Conservation (phyloP, 2,797 vertebrate species). For the Pyrocephalus nanus region DNA sequence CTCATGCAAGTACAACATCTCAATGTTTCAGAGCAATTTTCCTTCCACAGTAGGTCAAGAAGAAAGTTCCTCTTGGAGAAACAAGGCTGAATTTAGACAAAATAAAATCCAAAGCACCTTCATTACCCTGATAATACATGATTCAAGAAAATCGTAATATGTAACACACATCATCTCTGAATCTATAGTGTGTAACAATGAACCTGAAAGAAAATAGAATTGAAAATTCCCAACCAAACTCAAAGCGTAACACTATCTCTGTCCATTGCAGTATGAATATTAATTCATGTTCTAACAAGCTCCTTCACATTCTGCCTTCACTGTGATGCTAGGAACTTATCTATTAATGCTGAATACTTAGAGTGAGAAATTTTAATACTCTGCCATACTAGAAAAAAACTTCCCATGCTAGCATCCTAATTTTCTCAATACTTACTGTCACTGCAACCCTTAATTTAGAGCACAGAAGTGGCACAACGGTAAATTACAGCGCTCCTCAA, state of each 20-base stretch:
- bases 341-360: constrained; percentile 19
- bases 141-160: constrained; percentile 34
- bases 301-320: background rate
- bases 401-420: constrained; percentile 11
- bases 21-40: background rate
- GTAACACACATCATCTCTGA: constrained; percentile 24
- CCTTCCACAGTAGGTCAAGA: background rate
- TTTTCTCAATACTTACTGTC: constrained; percentile 43
- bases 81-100: background rate
- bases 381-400: background rate
- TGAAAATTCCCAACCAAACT: constrained; percentile 4
- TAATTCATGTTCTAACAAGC: constrained; percentile 15
- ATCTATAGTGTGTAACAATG: background rate
- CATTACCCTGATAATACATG: background rate
- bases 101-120: constrained; percentile 36
- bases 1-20: background rate
- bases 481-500: background rate
- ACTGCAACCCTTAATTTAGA: constrained; percentile 65
- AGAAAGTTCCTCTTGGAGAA: background rate
- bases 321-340: constrained; percentile 48
- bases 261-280: background rate
- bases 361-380: constrained; percentile 47
- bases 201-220: constrained; percentile 19
- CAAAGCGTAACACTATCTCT: background rate
- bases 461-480: constrained; percentile 1